Evolutionary conservation across 1,140 invertebrate genomes (phyloP), one percentile per base, ranked within the genome.

Genomic region (Pristionchus pacificus): DNA sequence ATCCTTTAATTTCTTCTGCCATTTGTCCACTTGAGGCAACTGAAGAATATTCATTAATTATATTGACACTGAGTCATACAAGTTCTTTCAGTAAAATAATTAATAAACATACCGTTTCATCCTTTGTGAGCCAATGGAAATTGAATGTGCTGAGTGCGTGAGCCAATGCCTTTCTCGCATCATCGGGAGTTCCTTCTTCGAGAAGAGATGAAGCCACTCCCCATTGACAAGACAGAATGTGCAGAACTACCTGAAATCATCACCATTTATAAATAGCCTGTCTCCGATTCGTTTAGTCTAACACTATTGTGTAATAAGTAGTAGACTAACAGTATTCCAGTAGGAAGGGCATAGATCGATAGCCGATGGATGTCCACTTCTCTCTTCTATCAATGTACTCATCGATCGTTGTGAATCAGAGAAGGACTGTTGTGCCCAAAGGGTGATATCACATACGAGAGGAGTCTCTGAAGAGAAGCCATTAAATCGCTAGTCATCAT

Each of bases 351-450:
- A 28, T 14, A 30, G 19, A 25, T 31, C 29, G 31, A 62, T 19
- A 3, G 58, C 14, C 13, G 25, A 24, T n/a, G 25, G 29, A 13
- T 66, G 14, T 29, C 64, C 57, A 15, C 19, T 25, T 28, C 64
- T 57, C n/a, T 69, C 58, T 49, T 49, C 25, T 13, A 49, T 30
- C 31, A 19, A 15, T 31, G 1, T 63, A 30, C 38, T 6, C 6
- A 32, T 57, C 19, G 15, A 13, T 15, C 28, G 2, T 24, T 69
- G 57, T 14, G 19, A 28, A 30, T 30, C 65, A 14, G 59, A n/a
- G 58, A 69, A 69, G 19, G n/a, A 68, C 19, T 69, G 31, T 19
- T 29, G 60, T 13, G 67, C 67, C 67, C 67, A 69, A n/a, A 66
- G n/a, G n/a, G 64, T 65, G 15, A 69, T 19, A 30, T 66, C 58